A percentile compares a stretch with the other conserved stretches of the same genome.
Evolutionary conservation across 2,113 vertebrate genomes (phyloP).

Genomic region (Antechinus stuartii): DNA sequence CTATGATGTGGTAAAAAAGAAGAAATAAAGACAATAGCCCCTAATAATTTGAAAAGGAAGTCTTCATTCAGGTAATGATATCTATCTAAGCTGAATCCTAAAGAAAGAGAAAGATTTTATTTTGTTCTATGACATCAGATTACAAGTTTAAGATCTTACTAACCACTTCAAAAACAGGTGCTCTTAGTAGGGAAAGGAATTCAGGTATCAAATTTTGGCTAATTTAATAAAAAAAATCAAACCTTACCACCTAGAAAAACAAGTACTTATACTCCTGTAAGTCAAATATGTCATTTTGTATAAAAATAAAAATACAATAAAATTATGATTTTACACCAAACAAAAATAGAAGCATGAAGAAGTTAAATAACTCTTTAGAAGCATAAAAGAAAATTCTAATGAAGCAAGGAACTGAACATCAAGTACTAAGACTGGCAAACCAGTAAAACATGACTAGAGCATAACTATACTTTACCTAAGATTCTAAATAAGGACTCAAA

Average conservation of each 20-base stretch:
- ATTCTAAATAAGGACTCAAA: background rate
- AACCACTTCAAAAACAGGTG: constrained; percentile 24
- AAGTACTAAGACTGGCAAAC: background rate
- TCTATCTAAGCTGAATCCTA: too few species aligned
- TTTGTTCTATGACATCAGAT: constrained; percentile 4
- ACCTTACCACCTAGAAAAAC: constrained; percentile 26
- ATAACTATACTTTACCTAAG: background rate
- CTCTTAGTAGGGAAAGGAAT: background rate
- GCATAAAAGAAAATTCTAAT: constrained; percentile 24
- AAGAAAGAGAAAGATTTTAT: background rate
- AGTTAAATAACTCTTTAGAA: constrained; percentile 32
- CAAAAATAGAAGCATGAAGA: constrained; percentile 5
- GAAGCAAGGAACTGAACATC: constrained; percentile 5
- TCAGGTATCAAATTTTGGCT: background rate
- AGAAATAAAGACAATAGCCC: too few species aligned
- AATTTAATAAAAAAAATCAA: constrained; percentile 51
- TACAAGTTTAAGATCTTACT: background rate
- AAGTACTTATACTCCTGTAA: background rate
- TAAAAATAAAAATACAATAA: background rate
- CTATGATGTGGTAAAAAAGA: too few species aligned
- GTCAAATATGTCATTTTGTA: constrained; percentile 12
- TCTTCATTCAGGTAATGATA: too few species aligned
- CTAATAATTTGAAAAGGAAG: too few species aligned
- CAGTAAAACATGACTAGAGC: background rate
- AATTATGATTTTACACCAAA: constrained; percentile 1